Conservation (phyloP, 2,888 invertebrate genomes). For the Pyrocoelia pectoralis region DNA sequence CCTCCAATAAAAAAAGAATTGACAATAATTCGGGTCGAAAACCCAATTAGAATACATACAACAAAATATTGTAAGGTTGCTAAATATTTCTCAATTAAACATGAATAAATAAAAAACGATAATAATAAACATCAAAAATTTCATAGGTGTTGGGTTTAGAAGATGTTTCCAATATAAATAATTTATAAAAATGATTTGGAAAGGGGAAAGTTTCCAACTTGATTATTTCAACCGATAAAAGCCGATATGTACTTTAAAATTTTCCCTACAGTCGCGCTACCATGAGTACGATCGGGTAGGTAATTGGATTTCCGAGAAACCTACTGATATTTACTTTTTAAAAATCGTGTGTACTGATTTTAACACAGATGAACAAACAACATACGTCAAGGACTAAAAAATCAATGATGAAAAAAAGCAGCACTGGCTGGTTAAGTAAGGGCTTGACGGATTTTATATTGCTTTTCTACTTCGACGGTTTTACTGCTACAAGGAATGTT, state of each 20-base stretch:
- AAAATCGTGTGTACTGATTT: constrained; percentile 8
- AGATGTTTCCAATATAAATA: too few relatives aligned
- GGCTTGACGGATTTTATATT: constrained; percentile 9
- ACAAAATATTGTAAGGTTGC: too few relatives aligned
- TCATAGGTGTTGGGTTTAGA: too few relatives aligned
- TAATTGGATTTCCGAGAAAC: constrained; percentile 13
- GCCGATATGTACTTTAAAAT: constrained; percentile 1
- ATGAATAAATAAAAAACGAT: too few relatives aligned
- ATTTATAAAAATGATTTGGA: too few relatives aligned
- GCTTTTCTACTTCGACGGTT: constrained; percentile 6
- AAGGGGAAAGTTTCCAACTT: background rate
- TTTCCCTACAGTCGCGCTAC: constrained; percentile 4
- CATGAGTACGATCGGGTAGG: background rate
- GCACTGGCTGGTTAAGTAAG: background rate
- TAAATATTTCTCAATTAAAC: too few relatives aligned
- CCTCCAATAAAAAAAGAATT: too few relatives aligned
- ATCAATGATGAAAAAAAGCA: constrained; percentile 15
- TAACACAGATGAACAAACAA: constrained; percentile 5
- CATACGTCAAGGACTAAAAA: background rate
- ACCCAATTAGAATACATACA: too few relatives aligned
- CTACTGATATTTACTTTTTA: constrained; percentile 9
- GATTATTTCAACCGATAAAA: background rate
- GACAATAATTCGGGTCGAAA: too few relatives aligned
- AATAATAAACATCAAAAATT: too few relatives aligned
- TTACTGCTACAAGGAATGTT: constrained; percentile 5